A percentile compares a stretch with the other conserved stretches of the same genome.
Evolutionary conservation across 2,113 vertebrate genomes (phyloP).

Genomic region (Pionites leucogaster): DNA sequence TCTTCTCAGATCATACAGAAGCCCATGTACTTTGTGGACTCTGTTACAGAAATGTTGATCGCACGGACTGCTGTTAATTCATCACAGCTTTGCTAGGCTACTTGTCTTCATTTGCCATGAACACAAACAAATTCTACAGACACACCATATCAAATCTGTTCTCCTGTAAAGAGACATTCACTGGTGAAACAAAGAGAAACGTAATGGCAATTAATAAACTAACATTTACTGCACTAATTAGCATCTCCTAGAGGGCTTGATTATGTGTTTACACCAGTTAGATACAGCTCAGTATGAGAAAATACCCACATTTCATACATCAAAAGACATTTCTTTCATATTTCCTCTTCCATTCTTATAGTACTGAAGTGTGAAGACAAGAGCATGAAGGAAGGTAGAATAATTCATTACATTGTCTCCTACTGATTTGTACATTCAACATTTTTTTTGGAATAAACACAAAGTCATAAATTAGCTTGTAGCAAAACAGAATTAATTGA

Average conservation of each 20-base stretch:
- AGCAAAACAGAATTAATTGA: constrained; percentile 83
- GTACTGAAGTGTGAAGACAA: constrained; percentile 58
- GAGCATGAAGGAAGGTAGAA: constrained; percentile 67
- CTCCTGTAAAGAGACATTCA: constrained; percentile 65
- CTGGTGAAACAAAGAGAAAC: constrained; percentile 67
- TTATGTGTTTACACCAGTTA: constrained; percentile 72
- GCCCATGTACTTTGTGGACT: constrained; percentile 36
- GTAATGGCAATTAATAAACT: constrained; percentile 74
- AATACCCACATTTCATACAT: constrained; percentile 74
- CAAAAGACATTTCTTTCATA: constrained; percentile 71
- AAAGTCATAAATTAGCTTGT: constrained; percentile 79
- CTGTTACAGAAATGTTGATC: constrained; percentile 33
- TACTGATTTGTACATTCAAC: constrained; percentile 76
- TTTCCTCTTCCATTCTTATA: constrained; percentile 60
- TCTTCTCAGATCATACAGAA: constrained; percentile 30
- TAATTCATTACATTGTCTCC: constrained; percentile 79
- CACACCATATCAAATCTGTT: constrained; percentile 46
- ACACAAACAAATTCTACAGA: constrained; percentile 55
- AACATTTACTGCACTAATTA: constrained; percentile 75
- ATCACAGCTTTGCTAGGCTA: constrained; percentile 54
- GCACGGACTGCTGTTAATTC: constrained; percentile 37
- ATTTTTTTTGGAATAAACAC: constrained; percentile 73
- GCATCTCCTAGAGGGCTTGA: constrained; percentile 71
- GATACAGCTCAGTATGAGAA: constrained; percentile 70
- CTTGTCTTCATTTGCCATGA: constrained; percentile 53